A percentile compares a stretch with the other conserved stretches of the same genome.
These are phyloP conservation scores for Anoplius nigerrimus DNA, from an alignment of 2,888 invertebrate genomes.

Conservation along the genomic window DNA sequence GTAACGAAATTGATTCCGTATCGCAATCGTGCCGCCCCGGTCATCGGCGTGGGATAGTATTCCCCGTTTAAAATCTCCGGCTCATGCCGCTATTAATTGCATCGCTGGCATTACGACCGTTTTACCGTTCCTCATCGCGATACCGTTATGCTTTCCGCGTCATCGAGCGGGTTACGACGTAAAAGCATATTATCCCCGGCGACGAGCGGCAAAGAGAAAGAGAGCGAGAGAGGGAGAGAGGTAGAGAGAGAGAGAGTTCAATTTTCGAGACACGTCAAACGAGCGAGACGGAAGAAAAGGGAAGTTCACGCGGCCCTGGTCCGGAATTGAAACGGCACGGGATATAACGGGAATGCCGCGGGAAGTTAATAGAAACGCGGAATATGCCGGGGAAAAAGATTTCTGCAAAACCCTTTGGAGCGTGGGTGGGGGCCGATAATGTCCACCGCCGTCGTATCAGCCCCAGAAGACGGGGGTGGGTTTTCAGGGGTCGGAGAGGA, in stretches of 20 bases:
- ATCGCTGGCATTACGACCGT: too few relatives aligned
- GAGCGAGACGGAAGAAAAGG: too few relatives aligned
- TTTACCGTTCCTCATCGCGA: not conserved
- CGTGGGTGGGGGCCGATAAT: conserved; percentile 53
- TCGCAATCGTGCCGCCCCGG: too few relatives aligned
- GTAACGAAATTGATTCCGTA: too few relatives aligned
- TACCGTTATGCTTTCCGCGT: conserved; percentile 1
- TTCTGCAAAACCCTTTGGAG: conserved; percentile 32
- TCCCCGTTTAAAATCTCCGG: too few relatives aligned
- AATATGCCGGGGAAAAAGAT: conserved; percentile 12
- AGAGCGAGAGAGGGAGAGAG: conserved; percentile 15
- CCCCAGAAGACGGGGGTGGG: conserved; percentile 50
- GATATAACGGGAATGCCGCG: conserved; percentile 11
- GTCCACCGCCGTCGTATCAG: conserved; percentile 44
- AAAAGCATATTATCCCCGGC: too few relatives aligned
- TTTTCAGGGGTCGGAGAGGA: not conserved
- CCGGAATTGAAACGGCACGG: conserved; percentile 41
- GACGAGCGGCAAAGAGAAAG: too few relatives aligned
- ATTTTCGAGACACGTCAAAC: conserved; percentile 7
- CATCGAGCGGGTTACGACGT: conserved; percentile 2
- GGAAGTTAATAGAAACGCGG: not conserved
- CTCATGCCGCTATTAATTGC: too few relatives aligned
- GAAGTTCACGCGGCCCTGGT: too few relatives aligned
- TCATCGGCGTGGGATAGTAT: too few relatives aligned
- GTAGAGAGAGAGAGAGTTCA: not conserved